Base-by-base conservation (phyloP, 2,113 vertebrate species). In the Lepus europaeus region DNA sequence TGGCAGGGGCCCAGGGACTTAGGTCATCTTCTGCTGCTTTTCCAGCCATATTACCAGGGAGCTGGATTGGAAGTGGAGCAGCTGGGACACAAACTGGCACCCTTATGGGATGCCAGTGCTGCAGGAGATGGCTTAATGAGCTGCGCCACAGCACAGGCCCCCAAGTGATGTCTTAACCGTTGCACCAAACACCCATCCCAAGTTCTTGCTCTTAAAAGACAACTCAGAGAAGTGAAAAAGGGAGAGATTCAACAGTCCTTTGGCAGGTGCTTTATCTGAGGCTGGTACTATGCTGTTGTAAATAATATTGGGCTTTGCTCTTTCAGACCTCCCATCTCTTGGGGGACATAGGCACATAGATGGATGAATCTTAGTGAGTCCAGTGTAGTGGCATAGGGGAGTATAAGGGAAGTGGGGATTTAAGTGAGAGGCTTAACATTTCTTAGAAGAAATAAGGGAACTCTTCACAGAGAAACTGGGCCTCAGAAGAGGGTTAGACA, bases 401-500 rank as follows among this genome's bases (percentile, higher is more conserved):
- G 19, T 59, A 39, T 8, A n/a, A 39, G 20, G 12, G 11, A 33
- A 51, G 12, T 27, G 56, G 27, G 66, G 74, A 63, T 51, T 49
- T 3, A n/a, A 73, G 80, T 29, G 36, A 86, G 39, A 91, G 25
- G 31, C 33, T n/a, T 64, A 45, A 20, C 12, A 78, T 91, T 86
- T 59, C 64, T 10, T 70, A 73, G 19, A 22, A 73, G 64, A 79
- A 70, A 5, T 53, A 53, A 25, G 56, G 74, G 68, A 87, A 56
- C 7, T 59, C 70, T 91, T 87, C 72, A 59, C 14, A 63, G 89
- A 90, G 76, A 96, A 83, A 83, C n/a, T 19, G 13, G 70, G 20
- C 29, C 17, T 74, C 51, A 49, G 20, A 45, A 85, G 39, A 49
- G 31, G 7, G 4, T 63, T 49, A 76, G 45, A 63, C 8, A 25